These are phyloP conservation scores for Brachyrhaphis roseni DNA, from an alignment of 2,797 vertebrate genomes.

Conservation along the genomic window DNA sequence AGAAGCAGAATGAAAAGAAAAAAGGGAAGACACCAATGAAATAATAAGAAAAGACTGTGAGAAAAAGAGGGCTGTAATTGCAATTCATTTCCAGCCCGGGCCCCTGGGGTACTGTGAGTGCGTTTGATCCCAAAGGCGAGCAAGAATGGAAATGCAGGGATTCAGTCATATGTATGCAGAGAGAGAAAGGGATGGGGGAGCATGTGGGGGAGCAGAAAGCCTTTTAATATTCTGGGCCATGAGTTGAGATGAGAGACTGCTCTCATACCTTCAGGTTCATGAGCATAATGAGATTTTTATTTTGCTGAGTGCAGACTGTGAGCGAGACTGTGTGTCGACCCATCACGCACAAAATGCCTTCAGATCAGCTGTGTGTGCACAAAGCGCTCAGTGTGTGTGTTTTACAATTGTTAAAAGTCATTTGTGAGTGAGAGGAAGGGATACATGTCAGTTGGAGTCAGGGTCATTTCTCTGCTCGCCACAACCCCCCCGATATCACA, in stretches of 20 bases:
- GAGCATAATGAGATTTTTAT: slow-evolving; percentile 83
- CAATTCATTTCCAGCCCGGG: slow-evolving; percentile 86
- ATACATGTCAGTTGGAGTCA: slow-evolving; percentile 31
- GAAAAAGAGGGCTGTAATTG: slow-evolving; percentile 82
- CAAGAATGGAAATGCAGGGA: slow-evolving; percentile 60
- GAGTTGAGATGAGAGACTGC: slow-evolving; percentile 77
- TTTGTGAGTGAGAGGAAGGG: slow-evolving; percentile 25
- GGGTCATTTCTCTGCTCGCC: slow-evolving; percentile 38
- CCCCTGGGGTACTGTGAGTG: slow-evolving; percentile 62
- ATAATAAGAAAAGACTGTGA: slow-evolving; percentile 63
- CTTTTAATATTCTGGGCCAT: slow-evolving; percentile 80
- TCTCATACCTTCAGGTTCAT: slow-evolving; percentile 82
- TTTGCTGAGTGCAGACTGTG: slow-evolving; percentile 69
- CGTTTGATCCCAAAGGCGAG: slow-evolving; percentile 75
- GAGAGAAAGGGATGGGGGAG: slow-evolving; percentile 22
- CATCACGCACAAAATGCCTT: slow-evolving; percentile 25
- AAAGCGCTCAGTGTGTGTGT: slow-evolving; percentile 19
- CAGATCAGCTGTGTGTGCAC: slow-evolving; percentile 38
- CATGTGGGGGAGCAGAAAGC: slow-evolving; percentile 33
- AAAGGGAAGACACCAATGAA: slow-evolving; percentile 51
- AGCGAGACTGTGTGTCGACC: slow-evolving; percentile 15
- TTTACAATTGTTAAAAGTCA: neutral
- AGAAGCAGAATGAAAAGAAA: slow-evolving; percentile 16
- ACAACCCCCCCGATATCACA: slow-evolving; percentile 10
- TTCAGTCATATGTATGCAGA: slow-evolving; percentile 69